These are phyloP conservation scores for Cyanistes caeruleus DNA, from an alignment of 2,113 vertebrate genomes.

Conservation along the genomic window DNA sequence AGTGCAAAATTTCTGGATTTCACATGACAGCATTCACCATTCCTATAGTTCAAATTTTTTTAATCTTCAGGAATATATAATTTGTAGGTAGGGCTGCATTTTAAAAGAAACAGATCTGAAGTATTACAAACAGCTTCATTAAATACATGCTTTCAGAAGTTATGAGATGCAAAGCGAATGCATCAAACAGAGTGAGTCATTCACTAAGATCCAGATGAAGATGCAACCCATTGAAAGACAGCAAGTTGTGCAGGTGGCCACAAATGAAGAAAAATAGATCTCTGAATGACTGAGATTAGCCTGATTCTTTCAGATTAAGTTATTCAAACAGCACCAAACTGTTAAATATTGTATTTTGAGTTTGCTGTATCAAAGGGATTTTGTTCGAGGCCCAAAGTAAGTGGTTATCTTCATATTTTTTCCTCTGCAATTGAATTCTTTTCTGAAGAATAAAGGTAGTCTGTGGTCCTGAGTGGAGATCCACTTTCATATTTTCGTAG, in stretches of 20 bases:
- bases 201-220: not conserved
- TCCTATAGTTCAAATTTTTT: not conserved
- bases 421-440: not conserved
- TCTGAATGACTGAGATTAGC: constrained; percentile 6
- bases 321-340: not conserved
- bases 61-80: not conserved
- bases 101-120: not conserved
- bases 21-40: not conserved
- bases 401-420: not conserved
- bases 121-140: not conserved
- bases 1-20: not conserved
- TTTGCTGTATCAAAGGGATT: not conserved
- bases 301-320: not conserved
- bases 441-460: not conserved
- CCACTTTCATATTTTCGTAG: not conserved
- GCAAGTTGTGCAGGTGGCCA: constrained; percentile 10
- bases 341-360: not conserved
- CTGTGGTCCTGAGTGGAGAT: not conserved
- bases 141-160: not conserved
- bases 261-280: not conserved
- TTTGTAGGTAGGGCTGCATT: not conserved
- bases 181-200: not conserved
- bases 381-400: not conserved
- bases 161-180: not conserved
- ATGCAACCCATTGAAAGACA: not conserved